A percentile compares a stretch with the other conserved stretches of the same genome.
Evolutionary conservation across 2,888 invertebrate species (phyloP).

Genomic region (Hyalella azteca): DNA sequence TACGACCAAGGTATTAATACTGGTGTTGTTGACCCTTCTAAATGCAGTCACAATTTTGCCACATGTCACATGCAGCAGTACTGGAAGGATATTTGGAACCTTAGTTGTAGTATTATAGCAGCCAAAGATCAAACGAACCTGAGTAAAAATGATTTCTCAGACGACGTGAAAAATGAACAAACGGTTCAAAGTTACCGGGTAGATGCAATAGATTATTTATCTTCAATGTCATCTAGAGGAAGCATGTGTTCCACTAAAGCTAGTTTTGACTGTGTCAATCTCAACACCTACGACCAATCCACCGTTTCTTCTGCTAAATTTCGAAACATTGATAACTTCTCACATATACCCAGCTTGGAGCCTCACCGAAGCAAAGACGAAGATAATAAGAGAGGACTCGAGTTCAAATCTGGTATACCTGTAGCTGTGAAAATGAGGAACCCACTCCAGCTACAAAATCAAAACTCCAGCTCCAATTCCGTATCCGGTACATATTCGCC

Average conservation of each 20-base stretch:
- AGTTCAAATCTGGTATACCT: not conserved
- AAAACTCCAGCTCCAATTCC: no score
- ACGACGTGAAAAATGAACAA: no score
- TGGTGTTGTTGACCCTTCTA: not conserved
- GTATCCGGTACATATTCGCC: no score
- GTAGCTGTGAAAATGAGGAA: not conserved
- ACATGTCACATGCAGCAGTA: slow-evolving; percentile 10
- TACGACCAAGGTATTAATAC: not conserved
- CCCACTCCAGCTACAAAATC: no score
- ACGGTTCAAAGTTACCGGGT: no score
- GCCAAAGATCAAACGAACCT: no score
- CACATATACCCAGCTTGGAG: no score
- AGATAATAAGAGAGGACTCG: not conserved
- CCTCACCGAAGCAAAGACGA: not conserved
- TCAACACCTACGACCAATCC: not conserved
- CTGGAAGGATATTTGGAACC: not conserved
- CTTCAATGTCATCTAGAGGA: not conserved
- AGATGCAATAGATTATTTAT: no score
- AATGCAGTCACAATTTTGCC: not conserved
- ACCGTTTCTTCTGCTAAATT: not conserved
- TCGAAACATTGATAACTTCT: slow-evolving; percentile 9
- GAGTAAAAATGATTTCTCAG: no score
- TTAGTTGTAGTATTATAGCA: no score
- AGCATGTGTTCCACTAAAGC: slow-evolving; percentile 26
- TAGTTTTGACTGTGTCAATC: not conserved